phyloP scores from a whole-genome alignment of 2,113 vertebrate genomes.

The Benitochromis conjunctus region DNA sequence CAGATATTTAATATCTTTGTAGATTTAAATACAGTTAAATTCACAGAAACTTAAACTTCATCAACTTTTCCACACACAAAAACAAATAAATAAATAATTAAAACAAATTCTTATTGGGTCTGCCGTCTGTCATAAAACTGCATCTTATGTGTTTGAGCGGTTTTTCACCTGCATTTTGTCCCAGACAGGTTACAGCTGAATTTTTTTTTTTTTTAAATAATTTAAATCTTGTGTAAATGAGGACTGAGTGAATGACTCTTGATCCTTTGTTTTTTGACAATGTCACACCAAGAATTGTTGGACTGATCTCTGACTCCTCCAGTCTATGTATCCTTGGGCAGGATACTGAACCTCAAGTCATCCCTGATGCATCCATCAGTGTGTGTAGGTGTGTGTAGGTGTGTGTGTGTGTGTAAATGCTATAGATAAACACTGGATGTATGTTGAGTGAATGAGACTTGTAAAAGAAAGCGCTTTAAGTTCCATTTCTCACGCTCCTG shows the following conservation, averaged over 20 bases:
- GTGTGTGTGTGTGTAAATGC: too few species aligned
- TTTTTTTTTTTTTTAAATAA: too few species aligned
- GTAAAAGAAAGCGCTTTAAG: too few species aligned
- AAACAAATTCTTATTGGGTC: neutral
- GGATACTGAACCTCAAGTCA: neutral
- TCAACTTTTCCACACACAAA: neutral
- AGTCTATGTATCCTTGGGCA: neutral
- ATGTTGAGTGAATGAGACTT: too few species aligned
- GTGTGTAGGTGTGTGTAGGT: too few species aligned
- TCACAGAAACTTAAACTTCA: neutral
- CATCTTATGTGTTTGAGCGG: neutral
- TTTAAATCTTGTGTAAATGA: neutral
- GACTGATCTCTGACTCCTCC: neutral
- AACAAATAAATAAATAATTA: neutral
- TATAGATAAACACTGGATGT: too few species aligned
- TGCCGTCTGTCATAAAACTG: neutral
- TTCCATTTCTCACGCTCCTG: neutral
- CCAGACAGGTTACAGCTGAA: neutral
- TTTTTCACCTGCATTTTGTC: neutral
- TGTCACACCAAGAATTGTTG: neutral
- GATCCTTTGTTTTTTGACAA: neutral
- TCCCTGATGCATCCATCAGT: neutral
- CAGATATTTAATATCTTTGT: neutral
- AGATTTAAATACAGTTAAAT: neutral
- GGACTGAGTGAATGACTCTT: neutral